phyloP scores from a whole-genome alignment of 2,888 invertebrate genomes.

The Mythimna albipuncta region DNA sequence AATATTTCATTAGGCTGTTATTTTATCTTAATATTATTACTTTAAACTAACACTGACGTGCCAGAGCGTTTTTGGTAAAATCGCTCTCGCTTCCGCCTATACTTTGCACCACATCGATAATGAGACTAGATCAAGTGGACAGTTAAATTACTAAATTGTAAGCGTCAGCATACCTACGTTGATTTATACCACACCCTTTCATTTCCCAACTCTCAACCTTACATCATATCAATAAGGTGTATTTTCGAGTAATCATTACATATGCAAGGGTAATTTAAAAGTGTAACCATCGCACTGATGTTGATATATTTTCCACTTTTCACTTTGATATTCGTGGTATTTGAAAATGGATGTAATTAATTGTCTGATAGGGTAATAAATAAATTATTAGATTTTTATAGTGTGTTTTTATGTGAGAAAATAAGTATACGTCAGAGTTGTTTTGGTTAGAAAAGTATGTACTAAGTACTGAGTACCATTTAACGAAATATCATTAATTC shows the following conservation, averaged over 20 bases:
- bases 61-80: not conserved
- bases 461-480: not conserved
- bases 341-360: constrained; percentile 72
- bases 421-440: constrained; percentile 12
- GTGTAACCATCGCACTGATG: constrained; percentile 77
- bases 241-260: constrained; percentile 15
- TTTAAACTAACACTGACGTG: not conserved
- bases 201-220: constrained; percentile 50
- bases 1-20: no score
- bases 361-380: constrained; percentile 66
- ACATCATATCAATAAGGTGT: not conserved
- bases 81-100: constrained; percentile 26
- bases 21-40: no score
- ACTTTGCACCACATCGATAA: constrained; percentile 66
- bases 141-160: constrained; percentile 86
- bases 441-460: not conserved
- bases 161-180: constrained; percentile 79
- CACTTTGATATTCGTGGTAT: constrained; percentile 70
- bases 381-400: constrained; percentile 57
- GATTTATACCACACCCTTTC: constrained; percentile 72
- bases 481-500: no score
- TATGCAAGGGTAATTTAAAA: constrained; percentile 67
- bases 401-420: constrained; percentile 27
- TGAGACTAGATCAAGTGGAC: constrained; percentile 84
- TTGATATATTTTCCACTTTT: constrained; percentile 78